Evolutionary conservation across 2,113 vertebrate species (phyloP).

Genomic region (Pionites leucogaster): DNA sequence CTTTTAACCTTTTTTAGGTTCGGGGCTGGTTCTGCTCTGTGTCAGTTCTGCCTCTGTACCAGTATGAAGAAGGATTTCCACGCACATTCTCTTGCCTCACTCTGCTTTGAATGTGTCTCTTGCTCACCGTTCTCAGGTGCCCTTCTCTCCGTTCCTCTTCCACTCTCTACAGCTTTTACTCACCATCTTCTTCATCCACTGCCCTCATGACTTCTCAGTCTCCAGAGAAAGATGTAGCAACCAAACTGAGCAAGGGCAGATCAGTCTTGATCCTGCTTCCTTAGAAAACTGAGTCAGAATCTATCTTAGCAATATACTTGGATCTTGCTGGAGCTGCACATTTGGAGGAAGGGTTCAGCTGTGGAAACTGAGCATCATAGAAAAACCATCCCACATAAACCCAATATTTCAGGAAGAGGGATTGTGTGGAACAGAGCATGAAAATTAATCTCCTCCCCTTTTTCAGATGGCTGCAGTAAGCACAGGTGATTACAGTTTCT

Average conservation of each 20-base stretch:
- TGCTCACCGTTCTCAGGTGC: not conserved
- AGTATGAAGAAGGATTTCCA: not conserved
- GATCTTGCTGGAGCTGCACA: not conserved
- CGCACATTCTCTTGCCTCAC: rapidly evolving
- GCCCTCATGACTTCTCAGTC: not conserved
- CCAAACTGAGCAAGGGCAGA: not conserved
- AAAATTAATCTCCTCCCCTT: not conserved
- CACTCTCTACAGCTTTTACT: not conserved
- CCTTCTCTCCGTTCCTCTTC: not conserved
- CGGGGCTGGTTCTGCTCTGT: not conserved
- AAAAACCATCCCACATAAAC: not conserved
- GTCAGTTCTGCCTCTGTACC: not conserved
- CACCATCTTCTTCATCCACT: not conserved
- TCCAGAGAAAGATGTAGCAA: not conserved
- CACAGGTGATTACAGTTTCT: not conserved
- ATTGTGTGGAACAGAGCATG: not conserved
- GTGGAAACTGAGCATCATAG: not conserved
- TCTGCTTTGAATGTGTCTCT: not conserved
- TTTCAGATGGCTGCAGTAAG: not conserved
- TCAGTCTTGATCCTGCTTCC: not conserved
- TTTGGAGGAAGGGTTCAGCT: not conserved
- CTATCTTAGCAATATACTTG: not conserved
- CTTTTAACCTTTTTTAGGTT: not conserved
- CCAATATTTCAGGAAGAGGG: not conserved
- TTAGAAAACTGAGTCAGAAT: not conserved